Evolutionary conservation across 2,888 invertebrate species (phyloP), one percentile per base, ranked within the genome.

Genomic region (Megalurothrips usitatus): DNA sequence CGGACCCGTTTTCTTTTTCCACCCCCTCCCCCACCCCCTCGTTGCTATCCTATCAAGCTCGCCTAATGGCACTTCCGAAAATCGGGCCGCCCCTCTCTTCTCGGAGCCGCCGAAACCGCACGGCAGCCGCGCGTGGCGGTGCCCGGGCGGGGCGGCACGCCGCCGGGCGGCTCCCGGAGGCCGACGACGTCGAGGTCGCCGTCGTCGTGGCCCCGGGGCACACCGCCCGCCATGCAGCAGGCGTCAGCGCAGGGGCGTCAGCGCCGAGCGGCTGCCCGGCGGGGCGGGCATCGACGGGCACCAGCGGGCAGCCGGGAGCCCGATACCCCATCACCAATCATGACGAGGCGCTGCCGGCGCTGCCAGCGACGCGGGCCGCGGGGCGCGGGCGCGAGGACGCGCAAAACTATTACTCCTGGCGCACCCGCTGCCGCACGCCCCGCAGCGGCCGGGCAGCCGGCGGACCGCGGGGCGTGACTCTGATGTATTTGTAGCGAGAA

Each of bases 401-500:
- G 52, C 52, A 52, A 52, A 43, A 68, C 68, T 68, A 11, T 58
- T 58, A 52, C 52, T 12, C 10, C 52, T 10, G 12, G 52, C 52
- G 14, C 52, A 3, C n/a, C n/a, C n/a, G n/a, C n/a, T n/a, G n/a
- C n/a, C 6, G 63, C 63, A 49, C 49, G 12, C 49, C 49, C 49
- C 49, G 34, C 34, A 43, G 34, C 34, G 6, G 34, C 34, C 49
- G 9, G 10, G 52, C 52, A 19, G 52, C 52, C 49, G 63, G n/a
- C 63, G 23, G n/a, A 63, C n/a, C 26, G 23, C 6, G 26, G 68
- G 68, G 23, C 23, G 23, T 23, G 68, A 23, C 23, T 23, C 68
- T 68, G 68, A 68, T 68, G 23, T 68, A 68, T 68, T 68, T 68
- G 68, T 68, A 68, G 68, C 68, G 68, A 68, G 23, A 68, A 68